Evolutionary conservation across 2,797 vertebrate genomes (phyloP), one percentile per base, ranked within the genome.

Genomic region (Acipenser ruthenus): DNA sequence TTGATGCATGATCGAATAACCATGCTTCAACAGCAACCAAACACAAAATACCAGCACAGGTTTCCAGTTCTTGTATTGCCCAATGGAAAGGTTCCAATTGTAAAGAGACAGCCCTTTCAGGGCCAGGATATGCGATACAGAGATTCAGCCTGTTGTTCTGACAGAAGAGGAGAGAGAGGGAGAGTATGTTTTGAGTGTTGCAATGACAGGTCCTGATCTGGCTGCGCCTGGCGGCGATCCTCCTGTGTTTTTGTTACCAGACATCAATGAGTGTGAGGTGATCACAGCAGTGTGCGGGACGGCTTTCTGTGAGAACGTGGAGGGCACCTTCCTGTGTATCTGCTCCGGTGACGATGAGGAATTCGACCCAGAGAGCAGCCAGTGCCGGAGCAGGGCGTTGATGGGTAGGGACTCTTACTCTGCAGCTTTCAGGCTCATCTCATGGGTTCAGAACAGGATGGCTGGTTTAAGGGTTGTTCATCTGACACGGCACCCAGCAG

Each of bases 321-420:
- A 90, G 61, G 89, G 89, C 68, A 90, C 84, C 86, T 90, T 90
- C 88, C 88, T 90, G 82, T 90, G 89, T 82, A 85, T 89, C 84
- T 90, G 89, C 84, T 56, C 84, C 84, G 86, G 74, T 77, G 85
- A 88, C 81, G 85, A 85, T 78, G 82, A 90, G 83, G 87, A 90
- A 81, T 90, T 89, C 83, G 86, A 90, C 84, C 84, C 87, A 73
- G 67, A 70, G 78, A 83, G 80, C 81, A 86, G 77, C 81, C 86
- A 80, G 72, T 90, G 88, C 63, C 83, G 71, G 76, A 82, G 61
- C 53, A 65, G 50, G 13, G 52, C 59, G 23, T 7, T 83, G 65
- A 68, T 76, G 77, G 88, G 88, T 91, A 87, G 81, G 73, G 76
- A 74, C 76, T 37, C 37, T 37, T 37, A 37, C 37, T 37, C 37